Percentiles rank a stretch among this genome's conserved stretches.
Evolutionary conservation across 64 coral and sea anemone genomes (phyloP).

Genomic region (Montipora efflorescens): DNA sequence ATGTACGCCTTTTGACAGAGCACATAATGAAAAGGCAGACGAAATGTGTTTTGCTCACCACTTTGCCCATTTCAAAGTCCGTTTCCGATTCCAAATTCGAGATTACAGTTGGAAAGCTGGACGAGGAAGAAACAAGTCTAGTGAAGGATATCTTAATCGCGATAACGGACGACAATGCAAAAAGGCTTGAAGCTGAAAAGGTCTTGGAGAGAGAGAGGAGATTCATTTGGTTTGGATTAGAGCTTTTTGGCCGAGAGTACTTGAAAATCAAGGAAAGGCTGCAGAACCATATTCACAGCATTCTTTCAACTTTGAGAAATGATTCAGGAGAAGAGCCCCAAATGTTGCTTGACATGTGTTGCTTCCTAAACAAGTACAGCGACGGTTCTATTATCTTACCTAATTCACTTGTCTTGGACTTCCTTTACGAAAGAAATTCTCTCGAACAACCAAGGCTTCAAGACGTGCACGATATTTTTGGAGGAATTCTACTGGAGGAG

Average conservation of each 20-base stretch:
- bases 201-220: conserved; percentile 64
- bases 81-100: background rate
- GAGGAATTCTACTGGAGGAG: conserved; percentile 60
- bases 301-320: background rate
- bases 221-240: conserved; percentile 81
- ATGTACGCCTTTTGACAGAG: background rate
- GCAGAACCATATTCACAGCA: conserved; percentile 42
- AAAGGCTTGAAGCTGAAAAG: conserved; percentile 41
- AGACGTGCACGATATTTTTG: conserved; percentile 58
- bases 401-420: conserved; percentile 40
- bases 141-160: conserved; percentile 54
- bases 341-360: conserved; percentile 40
- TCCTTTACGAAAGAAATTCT: conserved; percentile 5
- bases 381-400: conserved; percentile 47
- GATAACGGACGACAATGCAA: background rate
- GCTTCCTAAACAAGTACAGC: conserved; percentile 61
- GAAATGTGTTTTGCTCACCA: conserved; percentile 61
- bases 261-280: conserved; percentile 53
- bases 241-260: conserved; percentile 73
- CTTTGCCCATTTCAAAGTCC: conserved; percentile 31
- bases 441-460: no score
- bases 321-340: background rate
- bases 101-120: conserved; percentile 29
- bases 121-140: conserved; percentile 9
- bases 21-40: conserved; percentile 7